Percentiles rank a stretch among this genome's conserved stretches.
Evolutionary conservation across 2,797 vertebrate genomes (phyloP).

Genomic region (Crenichthys baileyi): DNA sequence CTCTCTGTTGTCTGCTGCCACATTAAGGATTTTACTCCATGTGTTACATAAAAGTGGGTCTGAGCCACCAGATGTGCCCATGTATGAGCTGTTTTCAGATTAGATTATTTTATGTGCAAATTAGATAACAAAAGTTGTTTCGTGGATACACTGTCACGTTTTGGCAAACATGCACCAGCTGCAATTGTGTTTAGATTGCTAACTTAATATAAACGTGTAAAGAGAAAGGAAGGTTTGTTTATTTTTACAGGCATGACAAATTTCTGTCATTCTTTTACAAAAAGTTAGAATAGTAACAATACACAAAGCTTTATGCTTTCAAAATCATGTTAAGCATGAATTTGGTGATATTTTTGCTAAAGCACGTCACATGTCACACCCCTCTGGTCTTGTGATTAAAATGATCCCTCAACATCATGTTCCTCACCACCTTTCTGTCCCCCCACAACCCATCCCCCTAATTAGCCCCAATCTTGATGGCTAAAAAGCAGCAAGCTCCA

Average conservation of each 20-base stretch:
- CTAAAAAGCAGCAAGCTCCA: constrained; percentile 28
- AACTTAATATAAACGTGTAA: constrained; percentile 1
- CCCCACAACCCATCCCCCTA: background rate
- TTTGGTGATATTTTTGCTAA: constrained; percentile 24
- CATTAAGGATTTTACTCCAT: constrained; percentile 30
- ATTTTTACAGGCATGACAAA: background rate
- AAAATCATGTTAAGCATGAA: constrained; percentile 39
- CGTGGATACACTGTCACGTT: background rate
- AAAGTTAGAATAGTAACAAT: background rate
- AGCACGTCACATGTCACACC: constrained; percentile 3
- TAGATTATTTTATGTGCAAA: constrained; percentile 59
- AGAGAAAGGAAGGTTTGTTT: constrained; percentile 13
- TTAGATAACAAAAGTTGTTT: constrained; percentile 23
- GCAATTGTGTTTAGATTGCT: constrained; percentile 12
- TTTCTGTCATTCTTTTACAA: constrained; percentile 1
- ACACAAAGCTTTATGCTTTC: background rate
- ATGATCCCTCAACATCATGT: constrained; percentile 1
- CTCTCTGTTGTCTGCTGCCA: constrained; percentile 9
- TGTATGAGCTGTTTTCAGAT: constrained; percentile 25
- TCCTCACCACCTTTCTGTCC: background rate
- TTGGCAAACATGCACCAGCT: constrained; percentile 44
- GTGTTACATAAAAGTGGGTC: constrained; percentile 42
- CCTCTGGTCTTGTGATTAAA: constrained; percentile 1
- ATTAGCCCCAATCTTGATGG: constrained; percentile 15
- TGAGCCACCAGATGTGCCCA: constrained; percentile 37